Evolutionary conservation across 1,140 invertebrate genomes (phyloP), one percentile per base, ranked within the genome.

Genomic region (Triops cancriformis): DNA sequence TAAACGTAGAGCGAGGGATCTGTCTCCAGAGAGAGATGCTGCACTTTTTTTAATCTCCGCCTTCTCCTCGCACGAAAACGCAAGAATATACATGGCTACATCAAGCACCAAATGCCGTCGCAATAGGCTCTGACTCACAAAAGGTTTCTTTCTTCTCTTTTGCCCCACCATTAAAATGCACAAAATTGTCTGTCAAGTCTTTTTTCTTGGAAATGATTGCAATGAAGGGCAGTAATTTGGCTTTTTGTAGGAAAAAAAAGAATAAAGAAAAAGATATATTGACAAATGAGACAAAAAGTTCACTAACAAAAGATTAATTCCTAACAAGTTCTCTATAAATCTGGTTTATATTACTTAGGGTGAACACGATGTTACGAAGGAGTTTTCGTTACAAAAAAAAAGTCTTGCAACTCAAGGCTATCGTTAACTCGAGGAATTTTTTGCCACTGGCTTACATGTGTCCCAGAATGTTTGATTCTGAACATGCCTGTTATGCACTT

Each of bases 21-120:
- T 64, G 51, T 64, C 51, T 64, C 51, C 51, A 23, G 51, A 18
- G 51, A 64, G 51, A 64, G 51, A 64, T 64, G 51, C 51, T 64
- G 51, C 18, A n/a, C 23, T 18, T 64, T 23, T 64, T 64, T 64
- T 23, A 5, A 5, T 18, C 23, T 64, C 23, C 51, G 6, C 31
- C 31, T 37, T 37, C 2, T 37, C 2, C 31, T 7, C 7, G 31
- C 31, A 37, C 31, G 31, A 6, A 23, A 64, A 64, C 14, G 51
- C n/a, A 0, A 14, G 51, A 64, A 14, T 64, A n/a, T n/a, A n/a
- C 43, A 45, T 64, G 10, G 14, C 51, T 14, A 64, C 23, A 64
- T 64, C 51, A 64, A 64, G 51, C 23, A 18, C 23, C 31, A 7
- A 37, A 37, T 23, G 51, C 51, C 23, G 51, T 23, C 51, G 14